Conservation (phyloP, 2,797 vertebrate genomes). For the Amphiprion clarkii region DNA sequence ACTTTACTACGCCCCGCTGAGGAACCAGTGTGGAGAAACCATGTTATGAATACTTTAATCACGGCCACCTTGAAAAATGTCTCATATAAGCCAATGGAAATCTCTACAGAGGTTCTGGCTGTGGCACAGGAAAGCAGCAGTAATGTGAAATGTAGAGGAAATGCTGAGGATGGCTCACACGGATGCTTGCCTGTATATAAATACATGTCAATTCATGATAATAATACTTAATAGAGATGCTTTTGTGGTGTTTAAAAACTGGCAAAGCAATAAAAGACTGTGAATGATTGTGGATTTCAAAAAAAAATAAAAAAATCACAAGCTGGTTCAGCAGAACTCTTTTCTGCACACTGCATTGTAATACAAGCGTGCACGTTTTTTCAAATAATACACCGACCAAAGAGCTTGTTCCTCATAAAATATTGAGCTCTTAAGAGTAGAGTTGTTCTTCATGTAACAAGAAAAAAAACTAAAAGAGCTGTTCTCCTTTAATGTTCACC, state of each 20-base stretch:
- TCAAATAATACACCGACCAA: conserved; percentile 52
- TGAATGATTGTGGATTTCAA: neutral
- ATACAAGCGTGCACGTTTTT: conserved; percentile 18
- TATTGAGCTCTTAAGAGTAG: conserved; percentile 60
- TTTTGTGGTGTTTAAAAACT: conserved; percentile 7
- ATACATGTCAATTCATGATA: neutral
- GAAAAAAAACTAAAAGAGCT: conserved; percentile 44
- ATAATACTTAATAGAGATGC: conserved; percentile 10
- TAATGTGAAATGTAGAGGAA: conserved; percentile 25
- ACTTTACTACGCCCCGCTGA: conserved; percentile 49
- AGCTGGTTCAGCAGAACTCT: conserved; percentile 25
- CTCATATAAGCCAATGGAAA: conserved; percentile 49
- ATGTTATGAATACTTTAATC: conserved; percentile 39
- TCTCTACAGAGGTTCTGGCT: conserved; percentile 26
- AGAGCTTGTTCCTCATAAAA: conserved; percentile 68
- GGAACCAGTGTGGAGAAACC: conserved; percentile 10
- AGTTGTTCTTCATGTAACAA: conserved; percentile 52
- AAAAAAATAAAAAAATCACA: neutral
- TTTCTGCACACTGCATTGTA: conserved; percentile 21
- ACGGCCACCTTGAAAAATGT: conserved; percentile 45
- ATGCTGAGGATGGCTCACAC: conserved; percentile 7
- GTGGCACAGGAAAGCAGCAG: conserved; percentile 4
- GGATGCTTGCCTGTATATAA: neutral
- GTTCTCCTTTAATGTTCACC: conserved; percentile 52
- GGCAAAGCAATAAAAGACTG: neutral